Percentiles rank a stretch among this genome's conserved stretches.
phyloP scores from a whole-genome alignment of 2,113 vertebrate species.

The Natator depressus region DNA sequence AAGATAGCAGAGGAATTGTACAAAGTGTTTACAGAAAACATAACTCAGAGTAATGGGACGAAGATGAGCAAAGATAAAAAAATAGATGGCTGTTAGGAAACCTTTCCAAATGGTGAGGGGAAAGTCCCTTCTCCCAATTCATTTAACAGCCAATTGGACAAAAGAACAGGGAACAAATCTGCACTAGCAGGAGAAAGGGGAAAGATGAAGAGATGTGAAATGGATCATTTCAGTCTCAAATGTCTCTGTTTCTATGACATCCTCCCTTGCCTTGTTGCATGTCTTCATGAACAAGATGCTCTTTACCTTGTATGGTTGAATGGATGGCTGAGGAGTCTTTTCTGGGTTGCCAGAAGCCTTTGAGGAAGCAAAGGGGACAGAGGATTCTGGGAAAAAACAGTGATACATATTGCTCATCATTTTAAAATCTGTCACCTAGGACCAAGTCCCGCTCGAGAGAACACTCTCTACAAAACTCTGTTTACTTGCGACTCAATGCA shows the following conservation, averaged over 20 bases:
- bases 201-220: neutral
- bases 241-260: neutral
- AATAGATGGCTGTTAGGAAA: neutral
- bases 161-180: neutral
- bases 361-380: neutral
- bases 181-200: neutral
- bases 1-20: neutral
- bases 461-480: neutral
- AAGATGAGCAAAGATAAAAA: neutral
- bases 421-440: constrained; percentile 4
- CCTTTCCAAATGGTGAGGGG: neutral
- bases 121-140: neutral
- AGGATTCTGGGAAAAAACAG: neutral
- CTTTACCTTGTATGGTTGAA: constrained; percentile 18
- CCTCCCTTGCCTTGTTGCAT: neutral
- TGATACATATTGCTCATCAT: neutral
- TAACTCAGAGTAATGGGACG: neutral
- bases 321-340: neutral
- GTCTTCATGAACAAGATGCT: neutral
- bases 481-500: neutral
- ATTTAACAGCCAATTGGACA: neutral
- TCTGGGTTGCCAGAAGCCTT: neutral
- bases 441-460: neutral
- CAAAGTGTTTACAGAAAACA: neutral
- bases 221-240: neutral